Percentiles rank a stretch among this genome's conserved stretches.
phyloP scores from a whole-genome alignment of 37 sponge, comb jelly and placozoan species.

The Chondrosia reniformis region DNA sequence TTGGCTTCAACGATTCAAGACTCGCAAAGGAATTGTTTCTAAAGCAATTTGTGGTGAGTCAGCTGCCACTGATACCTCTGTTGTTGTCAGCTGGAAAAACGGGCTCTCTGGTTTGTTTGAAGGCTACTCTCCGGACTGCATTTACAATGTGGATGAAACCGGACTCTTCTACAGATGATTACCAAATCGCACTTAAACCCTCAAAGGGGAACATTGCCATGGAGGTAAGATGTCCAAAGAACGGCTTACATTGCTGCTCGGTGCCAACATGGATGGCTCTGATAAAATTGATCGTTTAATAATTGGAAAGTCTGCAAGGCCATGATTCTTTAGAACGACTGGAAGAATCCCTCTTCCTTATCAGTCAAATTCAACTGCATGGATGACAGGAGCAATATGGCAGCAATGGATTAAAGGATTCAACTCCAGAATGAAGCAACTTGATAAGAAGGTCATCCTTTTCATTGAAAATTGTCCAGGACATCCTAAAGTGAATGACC shows the following conservation, averaged over 20 bases:
- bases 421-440: not conserved
- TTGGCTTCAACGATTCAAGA: constrained; percentile 3
- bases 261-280: constrained; percentile 7
- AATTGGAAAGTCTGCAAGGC: constrained; percentile 15
- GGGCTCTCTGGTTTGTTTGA: not conserved
- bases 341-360: constrained; percentile 11
- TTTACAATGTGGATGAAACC: constrained; percentile 17
- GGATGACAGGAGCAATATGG: not conserved
- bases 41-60: constrained; percentile 8
- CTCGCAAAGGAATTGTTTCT: not conserved
- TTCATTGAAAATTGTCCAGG: constrained; percentile 9
- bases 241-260: not conserved
- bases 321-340: not conserved
- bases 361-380: not conserved
- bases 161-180: not conserved
- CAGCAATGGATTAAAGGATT: not conserved
- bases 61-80: not conserved
- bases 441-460: not conserved
- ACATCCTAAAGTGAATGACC: not conserved
- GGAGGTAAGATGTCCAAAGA: constrained; percentile 9
- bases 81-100: constrained; percentile 3
- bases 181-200: not conserved
- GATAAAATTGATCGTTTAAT: not conserved
- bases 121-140: not conserved
- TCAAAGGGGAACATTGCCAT: constrained; percentile 4